Percentiles rank a stretch among this genome's conserved stretches.
These are phyloP conservation scores for Triplophysa bombifrons DNA, from an alignment of 2,797 vertebrate species.

Conservation along the genomic window DNA sequence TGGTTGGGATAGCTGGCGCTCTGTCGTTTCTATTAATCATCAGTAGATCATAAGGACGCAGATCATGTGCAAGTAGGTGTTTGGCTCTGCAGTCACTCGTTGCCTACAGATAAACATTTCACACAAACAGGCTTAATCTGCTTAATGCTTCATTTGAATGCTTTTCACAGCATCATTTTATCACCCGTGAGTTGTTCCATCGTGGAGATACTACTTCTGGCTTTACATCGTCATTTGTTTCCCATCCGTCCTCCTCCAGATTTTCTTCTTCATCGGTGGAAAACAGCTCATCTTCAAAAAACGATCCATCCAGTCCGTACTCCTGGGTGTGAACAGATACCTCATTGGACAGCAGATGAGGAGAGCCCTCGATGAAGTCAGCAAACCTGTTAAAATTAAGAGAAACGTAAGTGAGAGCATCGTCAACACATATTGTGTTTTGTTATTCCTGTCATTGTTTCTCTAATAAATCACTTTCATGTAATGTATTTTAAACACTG, in stretches of 20 bases:
- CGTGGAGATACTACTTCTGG: background rate
- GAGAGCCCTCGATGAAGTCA: constrained; percentile 90
- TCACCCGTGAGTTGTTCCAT: constrained; percentile 26
- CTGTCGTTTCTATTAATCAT: background rate
- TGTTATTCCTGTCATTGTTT: too few species aligned
- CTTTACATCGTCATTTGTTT: constrained; percentile 48
- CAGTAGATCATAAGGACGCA: background rate
- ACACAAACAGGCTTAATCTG: background rate
- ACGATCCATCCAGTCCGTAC: constrained; percentile 82
- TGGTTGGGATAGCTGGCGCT: background rate
- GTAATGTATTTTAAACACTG: background rate
- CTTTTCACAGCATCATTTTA: background rate
- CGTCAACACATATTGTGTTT: too few species aligned
- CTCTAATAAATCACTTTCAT: too few species aligned
- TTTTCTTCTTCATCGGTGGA: constrained; percentile 83
- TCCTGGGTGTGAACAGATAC: constrained; percentile 87
- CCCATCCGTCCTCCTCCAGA: constrained; percentile 57
- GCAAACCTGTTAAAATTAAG: constrained; percentile 82
- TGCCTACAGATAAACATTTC: constrained; percentile 7
- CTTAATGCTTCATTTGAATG: background rate
- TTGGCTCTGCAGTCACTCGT: background rate
- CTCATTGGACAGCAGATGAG: constrained; percentile 86
- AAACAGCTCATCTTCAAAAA: constrained; percentile 82
- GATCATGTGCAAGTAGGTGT: background rate
- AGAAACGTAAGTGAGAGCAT: background rate